phyloP scores from a whole-genome alignment of 1,140 invertebrate genomes.

The Drosophila nebulosa region DNA sequence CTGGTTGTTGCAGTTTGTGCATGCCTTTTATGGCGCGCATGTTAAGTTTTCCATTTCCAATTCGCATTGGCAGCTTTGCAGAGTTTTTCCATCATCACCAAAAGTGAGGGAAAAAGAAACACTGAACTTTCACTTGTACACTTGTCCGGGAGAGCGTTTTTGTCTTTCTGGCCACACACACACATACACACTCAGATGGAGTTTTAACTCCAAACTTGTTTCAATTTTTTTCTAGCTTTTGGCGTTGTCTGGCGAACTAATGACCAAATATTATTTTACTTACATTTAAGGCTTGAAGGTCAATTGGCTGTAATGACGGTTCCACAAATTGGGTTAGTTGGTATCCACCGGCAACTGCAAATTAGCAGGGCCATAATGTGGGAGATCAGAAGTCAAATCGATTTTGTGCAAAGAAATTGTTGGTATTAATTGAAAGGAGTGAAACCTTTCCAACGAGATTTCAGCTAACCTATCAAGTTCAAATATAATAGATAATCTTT shows the following conservation, averaged over 20 bases:
- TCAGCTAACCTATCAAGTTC: too few relatives aligned
- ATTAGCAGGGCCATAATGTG: not conserved
- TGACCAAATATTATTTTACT: conserved; percentile 69
- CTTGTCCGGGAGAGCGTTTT: conserved; percentile 41
- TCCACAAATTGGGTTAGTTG: conserved; percentile 51
- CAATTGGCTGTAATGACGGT: conserved; percentile 57
- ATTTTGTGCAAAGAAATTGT: conserved; percentile 3
- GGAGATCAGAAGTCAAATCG: not conserved
- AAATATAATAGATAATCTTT: too few relatives aligned
- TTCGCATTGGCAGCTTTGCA: conserved; percentile 50
- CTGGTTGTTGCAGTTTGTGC: conserved; percentile 14
- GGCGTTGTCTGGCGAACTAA: conserved; percentile 49
- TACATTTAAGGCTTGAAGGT: conserved; percentile 59
- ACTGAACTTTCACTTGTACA: conserved; percentile 68
- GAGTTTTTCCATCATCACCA: conserved; percentile 41
- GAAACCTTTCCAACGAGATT: too few relatives aligned
- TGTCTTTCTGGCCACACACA: conserved; percentile 13
- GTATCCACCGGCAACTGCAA: conserved; percentile 11
- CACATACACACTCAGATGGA: too few relatives aligned
- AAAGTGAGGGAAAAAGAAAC: not conserved
- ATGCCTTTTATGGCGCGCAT: conserved; percentile 61
- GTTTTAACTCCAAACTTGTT: conserved; percentile 43
- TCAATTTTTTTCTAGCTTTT: conserved; percentile 14
- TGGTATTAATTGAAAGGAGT: not conserved
- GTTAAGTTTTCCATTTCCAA: conserved; percentile 74